phyloP scores from a whole-genome alignment of 2,797 vertebrate species.

The Okamejei kenojei region DNA sequence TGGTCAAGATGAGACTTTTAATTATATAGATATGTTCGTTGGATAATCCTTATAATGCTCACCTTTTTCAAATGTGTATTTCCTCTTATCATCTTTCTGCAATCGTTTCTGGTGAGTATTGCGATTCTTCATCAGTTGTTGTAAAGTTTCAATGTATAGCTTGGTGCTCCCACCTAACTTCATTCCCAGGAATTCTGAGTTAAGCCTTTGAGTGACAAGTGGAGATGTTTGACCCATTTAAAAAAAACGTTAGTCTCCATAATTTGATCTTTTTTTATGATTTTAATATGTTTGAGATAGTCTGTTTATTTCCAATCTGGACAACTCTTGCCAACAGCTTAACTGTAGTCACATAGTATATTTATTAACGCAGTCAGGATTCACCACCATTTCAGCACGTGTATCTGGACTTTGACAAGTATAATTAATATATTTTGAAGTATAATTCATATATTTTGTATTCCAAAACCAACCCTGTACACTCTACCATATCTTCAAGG shows the following conservation, averaged over 20 bases:
- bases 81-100: neutral
- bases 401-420: neutral
- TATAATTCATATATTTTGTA: neutral
- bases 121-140: neutral
- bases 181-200: neutral
- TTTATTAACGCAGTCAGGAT: neutral
- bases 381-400: neutral
- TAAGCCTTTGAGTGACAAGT: neutral
- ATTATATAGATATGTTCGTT: neutral
- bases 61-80: neutral
- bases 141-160: neutral
- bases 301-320: neutral
- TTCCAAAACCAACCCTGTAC: neutral
- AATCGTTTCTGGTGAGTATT: neutral
- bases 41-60: neutral
- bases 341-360: neutral
- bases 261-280: neutral
- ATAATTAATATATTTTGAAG: neutral
- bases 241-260: neutral
- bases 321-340: neutral
- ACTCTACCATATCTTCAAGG: neutral
- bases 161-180: neutral
- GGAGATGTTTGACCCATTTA: neutral
- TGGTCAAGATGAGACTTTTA: no score
- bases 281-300: neutral